Base-by-base conservation (phyloP, 1,140 invertebrate species). In the Nixonia krombeini region DNA sequence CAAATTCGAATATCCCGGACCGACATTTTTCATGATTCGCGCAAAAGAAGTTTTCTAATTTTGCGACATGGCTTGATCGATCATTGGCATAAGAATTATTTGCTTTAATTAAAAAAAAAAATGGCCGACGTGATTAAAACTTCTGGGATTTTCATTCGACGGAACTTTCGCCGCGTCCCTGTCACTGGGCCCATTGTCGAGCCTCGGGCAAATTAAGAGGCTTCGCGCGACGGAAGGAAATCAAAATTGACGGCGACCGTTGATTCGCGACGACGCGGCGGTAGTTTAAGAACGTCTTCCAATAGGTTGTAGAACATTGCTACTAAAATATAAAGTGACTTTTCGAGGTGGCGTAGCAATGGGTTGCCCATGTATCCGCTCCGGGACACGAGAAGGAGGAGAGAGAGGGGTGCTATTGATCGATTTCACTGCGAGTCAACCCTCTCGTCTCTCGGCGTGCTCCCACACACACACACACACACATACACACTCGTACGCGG, bases 321-420 rank as follows among this genome's bases (percentile, higher is more conserved):
- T 78, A 82, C 81, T 83, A 81, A 83, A 82, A 83, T 83, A 83
- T 82, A 81, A 83, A 82, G 81, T 82, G 80, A 76, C 75, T 81
- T 81, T 77, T 57, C 73, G 77, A 45, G 75, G 74, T 80, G 73
- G 77, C 77, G 80, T 81, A 79, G 79, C 80, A 81, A 80, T 80
- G 68, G 78, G 78, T 74, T 77, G 76, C 77, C 72, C 73, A 75
- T 76, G 73, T 74, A 79, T 78, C 78, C 76, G 78, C 67, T 74
- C 66, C 58, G 74, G 73, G 67, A 80, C 69, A 75, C 66, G 66
- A 51, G 21, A 21, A 21, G 21, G 44, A 58, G 52, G 56, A 56
- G 66, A 38, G 57, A 56, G 61, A 66, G 52, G 67, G 72, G 75
- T 79, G 74, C 75, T 82, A 84, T 84, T 82, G 82, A 84, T 84